A percentile compares a stretch with the other conserved stretches of the same genome.
phyloP scores from a whole-genome alignment of 2,113 vertebrate species.

The Stomatorhinus ivindoensis region DNA sequence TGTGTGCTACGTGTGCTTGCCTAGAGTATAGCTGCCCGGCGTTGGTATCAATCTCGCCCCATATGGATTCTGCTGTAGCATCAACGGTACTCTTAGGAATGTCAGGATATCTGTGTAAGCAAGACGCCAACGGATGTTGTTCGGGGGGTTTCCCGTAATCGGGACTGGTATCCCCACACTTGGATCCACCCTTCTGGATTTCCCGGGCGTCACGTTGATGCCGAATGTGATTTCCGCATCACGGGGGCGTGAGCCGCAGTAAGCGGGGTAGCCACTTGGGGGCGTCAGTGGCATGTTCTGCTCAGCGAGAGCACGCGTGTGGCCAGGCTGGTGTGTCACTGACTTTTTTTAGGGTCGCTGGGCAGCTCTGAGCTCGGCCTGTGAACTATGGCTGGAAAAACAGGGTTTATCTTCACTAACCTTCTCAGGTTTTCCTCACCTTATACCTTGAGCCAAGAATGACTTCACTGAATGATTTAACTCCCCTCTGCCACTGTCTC shows the following conservation, averaged over 20 bases:
- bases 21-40: background rate
- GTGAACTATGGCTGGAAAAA: conserved; percentile 9
- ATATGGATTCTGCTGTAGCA: background rate
- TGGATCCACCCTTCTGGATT: background rate
- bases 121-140: background rate
- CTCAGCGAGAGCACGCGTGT: background rate
- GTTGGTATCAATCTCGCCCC: background rate
- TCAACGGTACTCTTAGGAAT: background rate
- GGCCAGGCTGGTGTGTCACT: background rate
- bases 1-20: background rate
- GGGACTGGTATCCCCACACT: background rate
- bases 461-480: background rate
- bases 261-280: conserved; percentile 13
- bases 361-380: background rate
- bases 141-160: background rate
- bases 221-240: conserved; percentile 24
- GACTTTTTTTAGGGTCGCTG: background rate
- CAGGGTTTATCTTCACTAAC: conserved; percentile 21
- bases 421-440: background rate
- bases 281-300: background rate
- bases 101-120: background rate
- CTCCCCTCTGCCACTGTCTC: background rate
- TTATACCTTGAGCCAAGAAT: background rate
- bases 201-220: conserved; percentile 11
- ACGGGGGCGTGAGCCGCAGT: background rate